A percentile compares a stretch with the other conserved stretches of the same genome.
phyloP scores from a whole-genome alignment of 2,797 vertebrate species.

The Cossypha heuglini region DNA sequence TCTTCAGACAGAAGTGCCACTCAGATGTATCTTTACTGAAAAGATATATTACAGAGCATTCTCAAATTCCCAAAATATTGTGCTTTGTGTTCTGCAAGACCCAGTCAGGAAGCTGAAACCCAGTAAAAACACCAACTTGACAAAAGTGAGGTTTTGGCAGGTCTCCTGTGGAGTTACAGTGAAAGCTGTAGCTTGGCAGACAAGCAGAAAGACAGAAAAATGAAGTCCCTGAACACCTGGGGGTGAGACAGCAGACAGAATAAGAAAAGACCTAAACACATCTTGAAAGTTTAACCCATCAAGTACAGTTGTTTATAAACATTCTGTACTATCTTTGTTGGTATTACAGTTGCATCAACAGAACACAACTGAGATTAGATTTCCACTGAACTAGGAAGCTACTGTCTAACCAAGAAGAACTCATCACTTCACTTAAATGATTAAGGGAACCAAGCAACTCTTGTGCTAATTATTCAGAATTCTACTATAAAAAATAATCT shows the following conservation, averaged over 20 bases:
- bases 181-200: constrained; percentile 4
- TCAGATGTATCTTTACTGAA: background rate
- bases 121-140: background rate
- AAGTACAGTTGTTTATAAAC: background rate
- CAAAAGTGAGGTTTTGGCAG: constrained; percentile 8
- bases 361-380: background rate
- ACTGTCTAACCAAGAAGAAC: background rate
- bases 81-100: background rate
- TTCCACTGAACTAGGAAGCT: background rate
- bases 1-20: background rate
- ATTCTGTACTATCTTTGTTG: background rate
- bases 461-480: background rate
- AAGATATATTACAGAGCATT: background rate
- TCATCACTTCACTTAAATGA: background rate
- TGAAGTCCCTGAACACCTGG: background rate
- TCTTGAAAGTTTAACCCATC: background rate
- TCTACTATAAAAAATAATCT: background rate
- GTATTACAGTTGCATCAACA: background rate
- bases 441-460: background rate
- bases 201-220: constrained; percentile 3
- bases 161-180: constrained; percentile 27
- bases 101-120: background rate
- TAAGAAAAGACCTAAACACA: background rate
- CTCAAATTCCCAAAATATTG: background rate
- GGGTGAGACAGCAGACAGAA: background rate